Evolutionary conservation across 2,113 vertebrate species (phyloP).

Genomic region (Pavo muticus): DNA sequence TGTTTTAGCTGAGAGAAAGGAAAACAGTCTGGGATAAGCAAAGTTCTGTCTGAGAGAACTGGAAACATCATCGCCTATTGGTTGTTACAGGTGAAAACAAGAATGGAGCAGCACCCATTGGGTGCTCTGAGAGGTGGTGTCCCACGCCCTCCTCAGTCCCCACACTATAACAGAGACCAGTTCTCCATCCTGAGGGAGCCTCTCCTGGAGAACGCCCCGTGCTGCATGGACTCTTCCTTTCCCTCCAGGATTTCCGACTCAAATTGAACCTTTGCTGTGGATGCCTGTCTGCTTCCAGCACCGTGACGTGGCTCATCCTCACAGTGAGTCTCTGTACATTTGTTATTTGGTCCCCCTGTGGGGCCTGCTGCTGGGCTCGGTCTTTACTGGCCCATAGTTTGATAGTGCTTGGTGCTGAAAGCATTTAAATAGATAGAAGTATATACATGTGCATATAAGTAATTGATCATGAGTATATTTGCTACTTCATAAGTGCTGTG

Average conservation of each 20-base stretch:
- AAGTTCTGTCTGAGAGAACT: not conserved
- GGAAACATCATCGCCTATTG: not conserved
- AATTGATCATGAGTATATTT: not conserved
- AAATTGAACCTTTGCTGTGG: not conserved
- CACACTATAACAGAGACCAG: not conserved
- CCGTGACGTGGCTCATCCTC: accelerated
- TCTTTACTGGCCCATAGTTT: not conserved
- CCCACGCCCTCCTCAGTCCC: not conserved
- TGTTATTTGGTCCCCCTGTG: accelerated
- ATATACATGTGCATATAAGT: not conserved
- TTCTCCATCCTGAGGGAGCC: not conserved
- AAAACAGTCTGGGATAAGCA: not conserved
- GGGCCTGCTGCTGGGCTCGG: accelerated
- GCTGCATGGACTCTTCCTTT: not conserved
- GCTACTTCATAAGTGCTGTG: not conserved
- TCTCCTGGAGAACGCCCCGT: not conserved
- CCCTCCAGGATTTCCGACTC: not conserved
- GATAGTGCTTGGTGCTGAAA: accelerated
- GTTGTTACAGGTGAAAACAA: not conserved
- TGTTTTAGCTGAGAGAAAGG: not conserved
- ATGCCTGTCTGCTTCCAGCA: not conserved
- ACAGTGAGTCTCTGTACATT: not conserved
- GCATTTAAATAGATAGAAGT: not conserved
- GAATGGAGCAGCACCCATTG: not conserved
- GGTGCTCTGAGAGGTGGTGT: not conserved